A percentile compares a stretch with the other conserved stretches of the same genome.
phyloP scores from a whole-genome alignment of 2,797 vertebrate species.

The Peromyscus eremicus region DNA sequence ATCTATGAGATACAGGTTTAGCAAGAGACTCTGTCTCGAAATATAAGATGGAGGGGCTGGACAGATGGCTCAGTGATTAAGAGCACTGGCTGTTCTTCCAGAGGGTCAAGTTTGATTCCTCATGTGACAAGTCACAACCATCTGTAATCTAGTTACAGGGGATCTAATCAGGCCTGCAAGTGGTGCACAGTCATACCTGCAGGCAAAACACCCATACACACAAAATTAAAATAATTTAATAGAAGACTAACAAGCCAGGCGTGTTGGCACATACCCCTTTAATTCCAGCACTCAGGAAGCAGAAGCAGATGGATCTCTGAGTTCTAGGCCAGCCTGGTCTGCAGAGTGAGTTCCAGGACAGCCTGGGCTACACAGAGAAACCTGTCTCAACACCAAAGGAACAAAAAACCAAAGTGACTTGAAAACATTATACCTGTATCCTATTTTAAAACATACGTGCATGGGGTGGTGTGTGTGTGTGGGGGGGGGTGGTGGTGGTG shows the following conservation, averaged over 20 bases:
- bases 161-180: neutral
- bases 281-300: neutral
- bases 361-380: neutral
- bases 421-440: neutral
- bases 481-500: neutral
- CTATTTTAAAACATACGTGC: neutral
- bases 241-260: neutral
- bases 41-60: neutral
- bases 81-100: neutral
- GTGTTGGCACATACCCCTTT: neutral
- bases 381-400: constrained; percentile 13
- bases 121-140: neutral
- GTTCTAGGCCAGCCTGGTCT: neutral
- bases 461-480: no score
- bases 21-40: neutral
- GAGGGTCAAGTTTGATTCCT: neutral
- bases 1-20: neutral
- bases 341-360: neutral
- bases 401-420: neutral
- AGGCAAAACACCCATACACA: neutral
- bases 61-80: neutral
- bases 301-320: neutral
- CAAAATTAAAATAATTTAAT: neutral
- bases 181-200: neutral
- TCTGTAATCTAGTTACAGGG: neutral